Percentiles rank a stretch among this genome's conserved stretches.
Conservation (phyloP, 2,888 invertebrate genomes). For the Andrena trimmerana region DNA sequence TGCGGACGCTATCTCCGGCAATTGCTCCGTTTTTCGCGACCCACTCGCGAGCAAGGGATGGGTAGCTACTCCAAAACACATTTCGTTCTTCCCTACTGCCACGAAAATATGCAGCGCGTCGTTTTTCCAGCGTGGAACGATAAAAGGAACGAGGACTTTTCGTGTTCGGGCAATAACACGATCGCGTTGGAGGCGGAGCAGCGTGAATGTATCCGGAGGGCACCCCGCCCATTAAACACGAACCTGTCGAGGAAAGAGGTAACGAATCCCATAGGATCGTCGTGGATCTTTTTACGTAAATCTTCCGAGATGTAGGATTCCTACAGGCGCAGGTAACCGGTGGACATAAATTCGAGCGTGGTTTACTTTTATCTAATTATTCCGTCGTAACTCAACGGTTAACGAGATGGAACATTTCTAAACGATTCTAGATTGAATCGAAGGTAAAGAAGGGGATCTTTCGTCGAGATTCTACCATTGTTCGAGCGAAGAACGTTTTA, state of each 20-base stretch:
- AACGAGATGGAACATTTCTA: conserved; percentile 38
- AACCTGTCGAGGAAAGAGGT: conserved; percentile 68
- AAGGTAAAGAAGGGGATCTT: background rate
- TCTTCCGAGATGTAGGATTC: conserved; percentile 54
- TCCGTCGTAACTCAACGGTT: conserved; percentile 52
- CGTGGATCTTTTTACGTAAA: conserved; percentile 52
- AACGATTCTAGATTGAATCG: background rate
- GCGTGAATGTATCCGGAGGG: conserved; percentile 69
- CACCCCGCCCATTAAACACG: conserved; percentile 76
- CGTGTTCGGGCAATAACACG: conserved; percentile 61
- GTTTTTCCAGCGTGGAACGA: conserved; percentile 45
- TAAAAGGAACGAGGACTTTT: conserved; percentile 46
- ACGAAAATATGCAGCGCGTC: conserved; percentile 29
- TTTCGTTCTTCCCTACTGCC: conserved; percentile 13
- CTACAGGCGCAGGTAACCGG: conserved; percentile 14
- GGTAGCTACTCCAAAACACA: conserved; percentile 6
- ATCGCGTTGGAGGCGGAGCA: conserved; percentile 74
- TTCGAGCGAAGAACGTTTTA: background rate
- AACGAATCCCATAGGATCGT: conserved; percentile 58
- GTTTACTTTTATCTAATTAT: conserved; percentile 65
- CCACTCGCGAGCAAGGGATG: background rate
- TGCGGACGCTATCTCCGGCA: conserved; percentile 22
- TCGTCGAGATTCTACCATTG: background rate
- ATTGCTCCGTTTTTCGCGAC: conserved; percentile 33
- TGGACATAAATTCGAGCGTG: conserved; percentile 52